Conservation (phyloP, 2,797 vertebrate species). For the Heliangelus exortis region DNA sequence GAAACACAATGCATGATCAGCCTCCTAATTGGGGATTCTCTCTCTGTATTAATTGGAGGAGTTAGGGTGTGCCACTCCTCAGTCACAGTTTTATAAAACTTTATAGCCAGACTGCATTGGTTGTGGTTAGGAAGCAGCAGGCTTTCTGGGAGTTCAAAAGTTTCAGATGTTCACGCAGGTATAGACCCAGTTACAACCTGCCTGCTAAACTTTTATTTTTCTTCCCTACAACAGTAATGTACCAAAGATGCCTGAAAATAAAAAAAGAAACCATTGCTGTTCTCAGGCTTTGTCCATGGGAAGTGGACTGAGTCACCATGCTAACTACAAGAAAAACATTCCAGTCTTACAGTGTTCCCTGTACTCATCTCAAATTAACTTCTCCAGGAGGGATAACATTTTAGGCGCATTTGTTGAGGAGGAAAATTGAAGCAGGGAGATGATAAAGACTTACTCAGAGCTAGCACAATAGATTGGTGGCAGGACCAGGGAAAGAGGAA, state of each 20-base stretch:
- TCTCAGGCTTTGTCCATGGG: slow-evolving; percentile 54
- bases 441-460: slow-evolving; percentile 70
- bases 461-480: slow-evolving; percentile 66
- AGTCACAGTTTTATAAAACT: background rate
- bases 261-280: background rate
- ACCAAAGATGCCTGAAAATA: slow-evolving; percentile 32
- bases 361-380: slow-evolving; percentile 72
- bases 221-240: background rate
- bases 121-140: background rate
- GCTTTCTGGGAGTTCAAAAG: background rate
- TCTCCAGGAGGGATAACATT: slow-evolving; percentile 63
- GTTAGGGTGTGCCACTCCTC: background rate
- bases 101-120: background rate
- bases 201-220: background rate
- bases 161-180: background rate
- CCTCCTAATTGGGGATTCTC: slow-evolving; percentile 8
- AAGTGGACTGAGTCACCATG: slow-evolving; percentile 62
- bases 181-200: background rate
- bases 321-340: slow-evolving; percentile 65
- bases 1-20: slow-evolving; percentile 22
- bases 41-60: slow-evolving; percentile 27
- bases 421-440: slow-evolving; percentile 68
- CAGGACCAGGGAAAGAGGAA: slow-evolving; percentile 58
- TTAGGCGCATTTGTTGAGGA: slow-evolving; percentile 70
- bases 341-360: slow-evolving; percentile 49